Evolutionary conservation across 2,113 vertebrate species (phyloP).

Genomic region (Melanostigma gelatinosum): DNA sequence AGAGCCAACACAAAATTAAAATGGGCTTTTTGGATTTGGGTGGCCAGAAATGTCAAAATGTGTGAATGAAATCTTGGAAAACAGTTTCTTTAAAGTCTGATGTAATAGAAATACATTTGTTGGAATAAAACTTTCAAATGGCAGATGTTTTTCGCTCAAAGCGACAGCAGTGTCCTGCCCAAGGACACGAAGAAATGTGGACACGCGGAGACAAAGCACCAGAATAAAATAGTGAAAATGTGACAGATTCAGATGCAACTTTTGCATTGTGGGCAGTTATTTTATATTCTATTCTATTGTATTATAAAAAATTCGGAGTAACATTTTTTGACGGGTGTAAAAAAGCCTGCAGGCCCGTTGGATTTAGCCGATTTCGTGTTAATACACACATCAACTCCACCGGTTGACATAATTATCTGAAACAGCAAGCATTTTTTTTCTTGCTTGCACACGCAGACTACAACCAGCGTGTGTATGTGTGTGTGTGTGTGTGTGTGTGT

Average conservation of each 20-base stretch:
- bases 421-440: slow-evolving; percentile 65
- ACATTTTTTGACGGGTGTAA: not conserved
- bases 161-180: not conserved
- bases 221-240: not conserved
- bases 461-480: slow-evolving; percentile 28
- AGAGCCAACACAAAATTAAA: not conserved
- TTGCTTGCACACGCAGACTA: slow-evolving; percentile 38
- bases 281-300: not conserved
- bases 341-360: slow-evolving; percentile 24
- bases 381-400: slow-evolving; percentile 66
- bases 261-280: not conserved
- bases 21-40: not conserved
- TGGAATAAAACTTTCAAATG: not conserved
- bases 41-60: slow-evolving; percentile 5
- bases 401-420: slow-evolving; percentile 72
- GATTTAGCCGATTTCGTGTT: slow-evolving; percentile 51
- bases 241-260: not conserved
- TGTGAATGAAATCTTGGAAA: not conserved
- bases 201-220: not conserved
- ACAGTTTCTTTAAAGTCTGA: not conserved
- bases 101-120: not conserved
- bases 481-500: slow-evolving; percentile 25
- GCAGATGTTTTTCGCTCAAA: not conserved
- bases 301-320: too few relatives aligned
- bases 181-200: not conserved